Percentiles rank a stretch among this genome's conserved stretches.
phyloP scores from a whole-genome alignment of 2,797 vertebrate genomes.

The Synaphobranchus kaupii region DNA sequence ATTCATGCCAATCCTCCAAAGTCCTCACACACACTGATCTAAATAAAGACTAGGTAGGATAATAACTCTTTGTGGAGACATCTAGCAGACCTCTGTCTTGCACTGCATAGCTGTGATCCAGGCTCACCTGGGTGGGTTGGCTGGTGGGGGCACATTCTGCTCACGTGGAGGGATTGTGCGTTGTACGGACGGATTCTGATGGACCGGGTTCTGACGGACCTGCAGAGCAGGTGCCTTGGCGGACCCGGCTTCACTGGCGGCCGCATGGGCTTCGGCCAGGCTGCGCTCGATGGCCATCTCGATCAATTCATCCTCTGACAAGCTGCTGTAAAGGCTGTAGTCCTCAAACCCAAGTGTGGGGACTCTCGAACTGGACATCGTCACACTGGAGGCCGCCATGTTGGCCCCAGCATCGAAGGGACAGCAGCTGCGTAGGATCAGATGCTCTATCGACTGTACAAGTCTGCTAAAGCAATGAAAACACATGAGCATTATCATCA shows the following conservation, averaged over 20 bases:
- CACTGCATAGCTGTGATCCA: background rate
- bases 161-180: slow-evolving; percentile 48
- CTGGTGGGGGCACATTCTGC: slow-evolving; percentile 20
- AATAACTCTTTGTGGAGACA: background rate
- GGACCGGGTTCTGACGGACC: slow-evolving; percentile 52
- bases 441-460: background rate
- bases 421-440: background rate
- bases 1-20: background rate
- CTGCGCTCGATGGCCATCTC: slow-evolving; percentile 83
- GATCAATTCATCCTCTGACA: slow-evolving; percentile 78
- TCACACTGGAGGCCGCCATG: slow-evolving; percentile 56
- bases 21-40: background rate
- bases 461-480: background rate
- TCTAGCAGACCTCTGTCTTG: background rate
- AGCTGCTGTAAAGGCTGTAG: slow-evolving; percentile 77
- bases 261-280: slow-evolving; percentile 55
- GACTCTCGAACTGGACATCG: slow-evolving; percentile 47
- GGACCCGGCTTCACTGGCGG: slow-evolving; percentile 3
- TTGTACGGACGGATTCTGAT: slow-evolving; percentile 43
- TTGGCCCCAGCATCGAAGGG: slow-evolving; percentile 5
- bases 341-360: slow-evolving; percentile 70
- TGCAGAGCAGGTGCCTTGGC: slow-evolving; percentile 36
- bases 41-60: background rate
- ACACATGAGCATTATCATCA: background rate
- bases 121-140: slow-evolving; percentile 32